phyloP scores from a whole-genome alignment of 2,113 vertebrate species.

The Bothrops jararaca region DNA sequence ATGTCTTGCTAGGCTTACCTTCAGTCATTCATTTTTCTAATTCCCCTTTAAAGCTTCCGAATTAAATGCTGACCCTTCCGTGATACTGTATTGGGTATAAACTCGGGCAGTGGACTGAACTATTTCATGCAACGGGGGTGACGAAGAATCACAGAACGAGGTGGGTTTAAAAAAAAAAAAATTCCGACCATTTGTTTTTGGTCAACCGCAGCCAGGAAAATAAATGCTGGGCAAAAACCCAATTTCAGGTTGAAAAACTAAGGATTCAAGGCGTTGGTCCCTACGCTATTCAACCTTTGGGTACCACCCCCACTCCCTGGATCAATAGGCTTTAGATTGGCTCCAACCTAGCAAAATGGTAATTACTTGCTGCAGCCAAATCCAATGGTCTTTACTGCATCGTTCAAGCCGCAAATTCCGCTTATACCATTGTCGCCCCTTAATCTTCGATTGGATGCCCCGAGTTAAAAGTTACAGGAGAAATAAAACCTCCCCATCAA shows the following conservation, averaged over 20 bases:
- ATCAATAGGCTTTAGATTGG: not conserved
- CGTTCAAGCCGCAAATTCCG: not conserved
- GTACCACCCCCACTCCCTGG: not conserved
- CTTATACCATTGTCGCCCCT: not conserved
- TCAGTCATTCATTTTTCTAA: not conserved
- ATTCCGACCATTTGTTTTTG: too few relatives aligned
- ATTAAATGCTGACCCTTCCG: not conserved
- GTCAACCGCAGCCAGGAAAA: not conserved
- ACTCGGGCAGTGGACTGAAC: not conserved
- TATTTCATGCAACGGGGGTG: not conserved
- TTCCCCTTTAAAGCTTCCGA: not conserved
- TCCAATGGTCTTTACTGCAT: too few relatives aligned
- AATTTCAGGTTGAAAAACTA: not conserved
- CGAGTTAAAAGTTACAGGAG: not conserved
- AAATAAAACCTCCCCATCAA: not conserved
- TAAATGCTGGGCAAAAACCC: not conserved
- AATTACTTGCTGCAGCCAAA: not conserved
- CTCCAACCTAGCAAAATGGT: not conserved
- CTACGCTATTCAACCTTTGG: not conserved
- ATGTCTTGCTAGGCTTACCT: not conserved
- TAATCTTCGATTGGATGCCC: not conserved
- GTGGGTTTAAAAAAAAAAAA: not conserved
- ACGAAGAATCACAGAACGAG: not conserved
- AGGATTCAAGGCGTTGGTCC: not conserved
- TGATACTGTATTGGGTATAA: not conserved